Percentiles rank a stretch among this genome's conserved stretches.
phyloP scores from a whole-genome alignment of 2,797 vertebrate genomes.

The Hipposideros larvatus region DNA sequence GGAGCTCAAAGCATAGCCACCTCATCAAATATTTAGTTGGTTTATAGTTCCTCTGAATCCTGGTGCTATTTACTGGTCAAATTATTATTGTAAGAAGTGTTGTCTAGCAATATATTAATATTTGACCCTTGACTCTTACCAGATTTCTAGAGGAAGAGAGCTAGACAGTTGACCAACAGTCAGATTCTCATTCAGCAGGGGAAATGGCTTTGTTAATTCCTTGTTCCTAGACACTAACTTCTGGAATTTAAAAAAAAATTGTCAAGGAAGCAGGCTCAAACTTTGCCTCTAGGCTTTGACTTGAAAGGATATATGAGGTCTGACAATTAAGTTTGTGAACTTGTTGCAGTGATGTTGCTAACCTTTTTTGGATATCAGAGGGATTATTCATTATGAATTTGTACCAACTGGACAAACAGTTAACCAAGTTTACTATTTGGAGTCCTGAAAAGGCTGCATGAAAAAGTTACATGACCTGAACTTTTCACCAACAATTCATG shows the following conservation, averaged over 20 bases:
- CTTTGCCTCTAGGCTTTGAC: slow-evolving; percentile 19
- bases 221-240: background rate
- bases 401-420: too few relatives aligned
- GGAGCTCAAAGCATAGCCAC: background rate
- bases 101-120: background rate
- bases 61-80: background rate
- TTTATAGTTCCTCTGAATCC: background rate
- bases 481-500: too few relatives aligned
- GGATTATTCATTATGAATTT: too few relatives aligned
- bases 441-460: too few relatives aligned
- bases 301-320: background rate
- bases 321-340: too few relatives aligned
- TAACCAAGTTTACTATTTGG: too few relatives aligned
- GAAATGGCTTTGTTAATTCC: slow-evolving; percentile 40
- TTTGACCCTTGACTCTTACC: slow-evolving; percentile 12
- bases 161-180: background rate
- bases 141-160: background rate
- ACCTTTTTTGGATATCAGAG: too few relatives aligned
- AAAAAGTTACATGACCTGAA: too few relatives aligned
- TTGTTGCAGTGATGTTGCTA: too few relatives aligned
- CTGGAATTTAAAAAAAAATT: background rate
- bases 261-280: background rate
- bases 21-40: background rate
- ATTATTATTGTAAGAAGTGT: slow-evolving; percentile 12
- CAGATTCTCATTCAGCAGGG: background rate